Percentiles rank a stretch among this genome's conserved stretches.
These are phyloP conservation scores for Glaucopsyche alexis DNA, from an alignment of 2,888 invertebrate genomes.

Conservation along the genomic window DNA sequence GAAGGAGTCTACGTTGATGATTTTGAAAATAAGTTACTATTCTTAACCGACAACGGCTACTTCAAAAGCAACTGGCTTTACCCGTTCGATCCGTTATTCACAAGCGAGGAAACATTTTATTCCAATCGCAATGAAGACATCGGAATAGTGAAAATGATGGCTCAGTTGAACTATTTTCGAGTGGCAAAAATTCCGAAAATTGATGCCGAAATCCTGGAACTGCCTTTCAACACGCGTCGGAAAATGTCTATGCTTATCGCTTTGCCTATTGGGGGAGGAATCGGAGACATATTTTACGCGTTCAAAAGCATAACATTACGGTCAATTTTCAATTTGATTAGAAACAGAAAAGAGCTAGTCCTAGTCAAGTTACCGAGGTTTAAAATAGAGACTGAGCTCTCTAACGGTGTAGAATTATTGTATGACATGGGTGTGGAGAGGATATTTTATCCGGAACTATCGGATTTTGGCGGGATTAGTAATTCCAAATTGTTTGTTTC, in stretches of 20 bases:
- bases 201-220: slow-evolving; percentile 53
- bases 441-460: slow-evolving; percentile 54
- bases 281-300: slow-evolving; percentile 52
- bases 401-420: slow-evolving; percentile 56
- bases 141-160: slow-evolving; percentile 61
- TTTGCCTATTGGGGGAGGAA: slow-evolving; percentile 47
- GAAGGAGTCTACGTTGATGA: slow-evolving; percentile 50
- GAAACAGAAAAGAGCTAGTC: slow-evolving; percentile 44
- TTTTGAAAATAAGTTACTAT: slow-evolving; percentile 50
- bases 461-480: slow-evolving; percentile 55
- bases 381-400: slow-evolving; percentile 49
- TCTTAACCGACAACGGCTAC: slow-evolving; percentile 54
- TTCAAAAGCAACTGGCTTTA: slow-evolving; percentile 55
- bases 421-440: slow-evolving; percentile 60
- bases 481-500: slow-evolving; percentile 53
- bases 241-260: slow-evolving; percentile 57
- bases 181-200: slow-evolving; percentile 48
- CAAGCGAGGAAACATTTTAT: slow-evolving; percentile 48
- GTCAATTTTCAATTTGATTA: slow-evolving; percentile 51
- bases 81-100: slow-evolving; percentile 52
- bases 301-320: slow-evolving; percentile 50
- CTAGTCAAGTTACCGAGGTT: slow-evolving; percentile 59
- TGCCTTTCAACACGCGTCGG: slow-evolving; percentile 47
- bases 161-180: slow-evolving; percentile 51
- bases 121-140: slow-evolving; percentile 36